A percentile compares a stretch with the other conserved stretches of the same genome.
These are phyloP conservation scores for Cirrhinus molitorella DNA, from an alignment of 2,797 vertebrate genomes.

Conservation along the genomic window DNA sequence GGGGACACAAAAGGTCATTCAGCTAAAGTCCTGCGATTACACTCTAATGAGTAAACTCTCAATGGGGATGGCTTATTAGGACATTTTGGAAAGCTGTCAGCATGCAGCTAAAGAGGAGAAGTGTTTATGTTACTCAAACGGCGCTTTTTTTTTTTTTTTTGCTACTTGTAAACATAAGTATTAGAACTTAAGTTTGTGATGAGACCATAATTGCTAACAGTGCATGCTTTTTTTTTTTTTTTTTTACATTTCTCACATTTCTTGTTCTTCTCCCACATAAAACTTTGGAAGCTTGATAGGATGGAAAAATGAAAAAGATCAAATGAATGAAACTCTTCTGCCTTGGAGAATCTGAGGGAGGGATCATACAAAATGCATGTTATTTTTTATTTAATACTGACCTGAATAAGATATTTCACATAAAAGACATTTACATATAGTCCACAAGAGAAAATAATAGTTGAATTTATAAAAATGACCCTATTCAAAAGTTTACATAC, in stretches of 20 bases:
- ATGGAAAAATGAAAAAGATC: not conserved
- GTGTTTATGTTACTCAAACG: conserved; percentile 39
- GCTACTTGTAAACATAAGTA: conserved; percentile 22
- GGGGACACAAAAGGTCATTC: conserved; percentile 55
- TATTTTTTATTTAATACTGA: no score
- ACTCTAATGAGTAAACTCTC: conserved; percentile 50
- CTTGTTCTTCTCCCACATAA: not conserved
- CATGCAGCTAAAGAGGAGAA: conserved; percentile 26
- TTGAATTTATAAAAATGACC: no score
- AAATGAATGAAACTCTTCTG: no score
- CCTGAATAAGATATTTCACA: no score
- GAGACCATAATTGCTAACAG: not conserved
- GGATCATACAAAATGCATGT: no score
- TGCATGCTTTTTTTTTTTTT: not conserved
- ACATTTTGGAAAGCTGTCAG: conserved; percentile 28
- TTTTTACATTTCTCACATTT: not conserved
- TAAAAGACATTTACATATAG: no score
- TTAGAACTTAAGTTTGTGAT: not conserved
- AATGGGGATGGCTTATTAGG: conserved; percentile 51
- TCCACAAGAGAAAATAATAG: no score
- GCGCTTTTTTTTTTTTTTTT: conserved; percentile 21
- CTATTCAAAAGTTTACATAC: no score
- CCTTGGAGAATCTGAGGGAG: no score
- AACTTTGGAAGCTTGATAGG: not conserved
- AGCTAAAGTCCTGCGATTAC: conserved; percentile 50